Evolutionary conservation across 2,888 invertebrate species (phyloP).

Genomic region (Sminthurinus aureus): DNA sequence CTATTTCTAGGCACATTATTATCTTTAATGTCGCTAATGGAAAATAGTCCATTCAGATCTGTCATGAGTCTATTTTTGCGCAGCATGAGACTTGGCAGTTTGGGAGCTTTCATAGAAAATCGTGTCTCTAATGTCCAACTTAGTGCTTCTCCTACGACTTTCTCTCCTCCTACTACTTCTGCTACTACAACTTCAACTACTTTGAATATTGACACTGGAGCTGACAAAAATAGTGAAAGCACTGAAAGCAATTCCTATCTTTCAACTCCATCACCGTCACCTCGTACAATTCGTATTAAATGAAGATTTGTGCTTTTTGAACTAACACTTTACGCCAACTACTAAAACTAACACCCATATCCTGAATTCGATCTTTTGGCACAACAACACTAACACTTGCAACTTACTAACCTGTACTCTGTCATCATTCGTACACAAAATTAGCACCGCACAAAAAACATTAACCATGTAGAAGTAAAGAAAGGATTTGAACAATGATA

Average conservation of each 20-base stretch:
- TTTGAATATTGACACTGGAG: neutral
- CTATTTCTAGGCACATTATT: neutral
- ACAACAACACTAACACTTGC: neutral
- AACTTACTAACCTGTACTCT: neutral
- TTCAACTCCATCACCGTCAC: neutral
- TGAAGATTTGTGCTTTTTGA: neutral
- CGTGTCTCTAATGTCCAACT: neutral
- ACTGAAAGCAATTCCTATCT: neutral
- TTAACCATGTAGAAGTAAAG: neutral
- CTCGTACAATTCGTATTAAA: constrained; percentile 19
- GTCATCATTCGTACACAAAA: neutral
- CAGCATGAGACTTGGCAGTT: neutral
- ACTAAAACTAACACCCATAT: neutral
- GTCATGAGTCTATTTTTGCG: constrained; percentile 5
- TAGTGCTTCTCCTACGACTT: neutral
- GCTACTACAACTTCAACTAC: neutral
- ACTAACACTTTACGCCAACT: neutral
- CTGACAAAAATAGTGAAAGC: neutral
- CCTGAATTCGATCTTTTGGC: neutral
- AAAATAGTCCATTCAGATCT: constrained; percentile 8
- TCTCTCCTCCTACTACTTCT: neutral
- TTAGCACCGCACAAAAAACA: neutral
- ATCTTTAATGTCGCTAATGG: neutral
- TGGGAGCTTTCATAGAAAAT: neutral
- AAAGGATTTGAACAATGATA: too few relatives aligned